Conservation (phyloP, 2,888 invertebrate species). For the Meta bourneti region DNA sequence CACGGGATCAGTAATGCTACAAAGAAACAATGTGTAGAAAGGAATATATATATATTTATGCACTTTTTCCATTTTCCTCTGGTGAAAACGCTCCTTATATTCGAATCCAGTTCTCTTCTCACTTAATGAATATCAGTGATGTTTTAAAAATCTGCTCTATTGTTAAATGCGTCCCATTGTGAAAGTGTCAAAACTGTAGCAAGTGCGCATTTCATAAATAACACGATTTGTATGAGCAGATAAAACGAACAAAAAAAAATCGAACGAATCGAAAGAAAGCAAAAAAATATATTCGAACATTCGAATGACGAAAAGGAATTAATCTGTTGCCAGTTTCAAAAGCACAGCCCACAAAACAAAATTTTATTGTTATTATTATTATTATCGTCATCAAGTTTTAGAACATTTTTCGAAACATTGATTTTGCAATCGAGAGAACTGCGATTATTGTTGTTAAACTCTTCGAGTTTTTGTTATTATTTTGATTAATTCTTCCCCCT, state of each 20-base stretch:
- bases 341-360: conserved; percentile 47
- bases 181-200: conserved; percentile 68
- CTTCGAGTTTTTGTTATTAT: conserved; percentile 24
- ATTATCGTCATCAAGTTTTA: conserved; percentile 76
- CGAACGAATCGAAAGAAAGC: conserved; percentile 16
- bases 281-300: conserved; percentile 31
- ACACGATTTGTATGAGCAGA: conserved; percentile 68
- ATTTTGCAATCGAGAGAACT: conserved; percentile 76
- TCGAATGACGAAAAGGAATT: conserved; percentile 55
- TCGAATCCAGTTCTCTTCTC: conserved; percentile 41
- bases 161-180: conserved; percentile 58
- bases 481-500: conserved; percentile 23
- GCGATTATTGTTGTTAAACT: conserved; percentile 71
- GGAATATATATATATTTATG: conserved; percentile 50
- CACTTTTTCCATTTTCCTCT: conserved; percentile 37
- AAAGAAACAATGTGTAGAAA: conserved; percentile 70
- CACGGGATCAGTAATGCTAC: conserved; percentile 30
- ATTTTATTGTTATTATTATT: conserved; percentile 67
- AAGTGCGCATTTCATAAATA: conserved; percentile 72
- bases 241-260: conserved; percentile 54
- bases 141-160: conserved; percentile 73
- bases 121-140: conserved; percentile 70
- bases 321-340: conserved; percentile 76
- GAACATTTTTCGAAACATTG: conserved; percentile 76
- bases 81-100: conserved; percentile 22